phyloP scores from a whole-genome alignment of 2,797 vertebrate species.

The Uromys caudimaculatus region DNA sequence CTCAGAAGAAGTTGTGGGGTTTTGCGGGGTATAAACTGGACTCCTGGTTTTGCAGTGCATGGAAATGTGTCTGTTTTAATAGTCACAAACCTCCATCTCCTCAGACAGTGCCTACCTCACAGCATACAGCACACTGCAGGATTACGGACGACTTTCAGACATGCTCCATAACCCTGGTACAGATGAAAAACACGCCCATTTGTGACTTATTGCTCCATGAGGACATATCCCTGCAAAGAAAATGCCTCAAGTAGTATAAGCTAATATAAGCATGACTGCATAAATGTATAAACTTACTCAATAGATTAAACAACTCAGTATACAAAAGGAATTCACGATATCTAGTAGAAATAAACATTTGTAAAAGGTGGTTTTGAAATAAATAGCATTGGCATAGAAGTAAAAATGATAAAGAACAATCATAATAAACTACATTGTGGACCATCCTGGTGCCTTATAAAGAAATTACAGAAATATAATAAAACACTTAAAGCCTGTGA shows the following conservation, averaged over 20 bases:
- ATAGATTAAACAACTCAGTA: constrained; percentile 2
- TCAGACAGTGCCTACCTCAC: background rate
- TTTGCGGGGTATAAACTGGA: background rate
- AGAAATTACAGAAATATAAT: constrained; percentile 17
- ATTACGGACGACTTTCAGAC: background rate
- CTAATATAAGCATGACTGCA: background rate
- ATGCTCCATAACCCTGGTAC: background rate
- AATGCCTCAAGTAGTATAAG: background rate
- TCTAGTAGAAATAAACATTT: constrained; percentile 6
- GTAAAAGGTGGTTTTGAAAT: constrained; percentile 32
- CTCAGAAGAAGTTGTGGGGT: background rate
- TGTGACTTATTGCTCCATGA: background rate
- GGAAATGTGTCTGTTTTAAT: background rate
- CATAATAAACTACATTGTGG: background rate
- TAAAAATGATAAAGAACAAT: constrained; percentile 33
- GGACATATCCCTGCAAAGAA: background rate
- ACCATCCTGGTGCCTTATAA: background rate
- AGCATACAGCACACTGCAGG: background rate
- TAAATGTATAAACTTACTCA: constrained; percentile 12
- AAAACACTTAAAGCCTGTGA: background rate
- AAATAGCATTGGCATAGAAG: background rate
- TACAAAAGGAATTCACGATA: background rate
- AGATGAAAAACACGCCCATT: background rate
- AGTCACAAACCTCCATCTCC: background rate
- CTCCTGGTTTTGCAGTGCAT: background rate